Evolutionary conservation across 2,113 vertebrate genomes (phyloP).

Genomic region (Alethe diademata): DNA sequence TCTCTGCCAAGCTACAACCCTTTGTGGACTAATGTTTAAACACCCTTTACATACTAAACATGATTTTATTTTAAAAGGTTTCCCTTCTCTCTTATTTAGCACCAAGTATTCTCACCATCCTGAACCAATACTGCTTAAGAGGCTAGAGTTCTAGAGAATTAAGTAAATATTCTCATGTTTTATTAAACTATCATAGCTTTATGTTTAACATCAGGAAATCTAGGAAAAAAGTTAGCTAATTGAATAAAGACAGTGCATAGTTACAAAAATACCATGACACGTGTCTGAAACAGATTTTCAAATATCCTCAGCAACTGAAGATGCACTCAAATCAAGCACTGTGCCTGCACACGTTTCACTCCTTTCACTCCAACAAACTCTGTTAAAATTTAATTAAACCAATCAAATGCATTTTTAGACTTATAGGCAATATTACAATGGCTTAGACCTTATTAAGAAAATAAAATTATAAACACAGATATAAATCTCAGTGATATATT

Average conservation of each 20-base stretch:
- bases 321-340: background rate
- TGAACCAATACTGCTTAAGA: background rate
- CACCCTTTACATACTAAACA: background rate
- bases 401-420: background rate
- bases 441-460: background rate
- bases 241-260: background rate
- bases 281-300: background rate
- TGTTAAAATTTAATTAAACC: background rate
- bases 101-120: accelerated
- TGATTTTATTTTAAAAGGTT: background rate
- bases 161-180: background rate
- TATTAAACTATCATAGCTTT: background rate
- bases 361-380: background rate
- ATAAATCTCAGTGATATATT: background rate
- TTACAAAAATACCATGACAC: background rate
- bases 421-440: background rate
- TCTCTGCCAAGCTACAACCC: background rate
- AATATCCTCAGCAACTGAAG: background rate
- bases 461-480: background rate
- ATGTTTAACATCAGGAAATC: background rate
- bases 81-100: background rate
- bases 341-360: accelerated
- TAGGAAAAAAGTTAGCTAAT: background rate
- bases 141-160: background rate
- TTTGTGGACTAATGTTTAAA: background rate